These are phyloP conservation scores for Aquatica leii DNA, from an alignment of 2,888 invertebrate species.

Conservation along the genomic window DNA sequence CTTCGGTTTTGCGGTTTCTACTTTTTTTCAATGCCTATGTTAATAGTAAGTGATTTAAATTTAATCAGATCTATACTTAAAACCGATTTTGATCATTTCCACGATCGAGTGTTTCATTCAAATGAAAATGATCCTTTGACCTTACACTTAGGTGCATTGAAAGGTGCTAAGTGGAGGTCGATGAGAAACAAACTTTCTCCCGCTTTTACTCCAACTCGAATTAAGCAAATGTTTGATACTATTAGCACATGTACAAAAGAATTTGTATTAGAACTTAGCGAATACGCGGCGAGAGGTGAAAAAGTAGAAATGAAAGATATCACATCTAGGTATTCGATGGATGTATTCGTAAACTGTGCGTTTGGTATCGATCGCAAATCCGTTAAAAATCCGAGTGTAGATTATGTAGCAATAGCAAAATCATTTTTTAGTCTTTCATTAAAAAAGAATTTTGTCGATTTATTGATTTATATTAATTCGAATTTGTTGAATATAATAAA, in stretches of 20 bases:
- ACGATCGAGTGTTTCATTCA: conserved; percentile 67
- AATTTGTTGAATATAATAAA: conserved; percentile 29
- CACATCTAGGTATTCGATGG: conserved; percentile 53
- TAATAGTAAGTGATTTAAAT: conserved; percentile 31
- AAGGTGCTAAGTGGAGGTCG: conserved; percentile 66
- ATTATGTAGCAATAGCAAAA: conserved; percentile 20
- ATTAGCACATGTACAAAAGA: conserved; percentile 64
- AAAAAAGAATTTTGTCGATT: conserved; percentile 20
- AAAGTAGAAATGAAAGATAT: conserved; percentile 43
- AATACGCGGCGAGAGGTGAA: conserved; percentile 11
- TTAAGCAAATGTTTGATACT: conserved; percentile 68
- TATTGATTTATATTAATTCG: conserved; percentile 35
- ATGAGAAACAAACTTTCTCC: conserved; percentile 68
- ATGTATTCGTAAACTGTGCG: conserved; percentile 55
- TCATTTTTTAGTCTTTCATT: neutral
- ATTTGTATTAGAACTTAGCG: conserved; percentile 53
- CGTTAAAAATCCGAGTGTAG: conserved; percentile 44
- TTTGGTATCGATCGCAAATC: conserved; percentile 52
- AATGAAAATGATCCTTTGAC: conserved; percentile 67
- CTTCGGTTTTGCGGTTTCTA: conserved; percentile 19
- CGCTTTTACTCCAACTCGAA: conserved; percentile 69
- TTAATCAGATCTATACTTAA: conserved; percentile 59
- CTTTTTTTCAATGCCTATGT: conserved; percentile 27
- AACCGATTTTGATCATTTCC: conserved; percentile 67
- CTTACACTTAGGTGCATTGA: conserved; percentile 64